Base-by-base conservation (phyloP, 2,888 invertebrate species). In the Hoplodrina ambigua region DNA sequence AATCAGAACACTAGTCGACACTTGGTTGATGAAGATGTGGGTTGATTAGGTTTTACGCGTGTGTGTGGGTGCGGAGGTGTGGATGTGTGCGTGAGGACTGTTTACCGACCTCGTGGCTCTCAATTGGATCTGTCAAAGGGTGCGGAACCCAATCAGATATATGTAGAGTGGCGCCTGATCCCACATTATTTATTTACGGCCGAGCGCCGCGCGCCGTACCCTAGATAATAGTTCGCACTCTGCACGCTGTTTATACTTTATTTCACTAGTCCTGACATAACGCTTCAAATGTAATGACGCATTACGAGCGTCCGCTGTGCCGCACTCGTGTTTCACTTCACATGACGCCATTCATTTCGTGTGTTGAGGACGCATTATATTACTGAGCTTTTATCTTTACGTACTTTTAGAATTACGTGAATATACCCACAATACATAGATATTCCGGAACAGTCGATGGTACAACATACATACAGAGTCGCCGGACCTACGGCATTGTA, bases 41-140 rank as follows among this genome's bases (percentile, higher is more conserved):
- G 59, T 67, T 68, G 64, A 72, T 72, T 59, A 62, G 71, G 41
- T 59, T 59, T 52, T 33, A 65, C n/a, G 15, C 25, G 6, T n/a
- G 19, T 15, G 19, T 50, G 7, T 33, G 53, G 33, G 58, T 44
- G n/a, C 44, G 20, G 13, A 20, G 19, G 46, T 13, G 17, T 10
- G 11, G 17, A 37, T 52, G 68, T 66, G 19, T 53, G 55, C 4
- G 44, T 25, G 52, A 53, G 56, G 61, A 46, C 65, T 75, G 72
- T 79, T 63, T 66, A 58, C 65, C 57, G 61, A 64, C 25, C 4
- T 53, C 46, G 54, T 52, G 52, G 59, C 37, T 59, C 61, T 54
- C 56, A 73, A 66, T 66, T 54, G 52, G 59, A 80, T 80, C 70
- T 70, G 68, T 71, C 77, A 77, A 77, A 80, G 63, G 80, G 52